Conservation (phyloP, 2,797 vertebrate species). For the Buceros bicornis region DNA sequence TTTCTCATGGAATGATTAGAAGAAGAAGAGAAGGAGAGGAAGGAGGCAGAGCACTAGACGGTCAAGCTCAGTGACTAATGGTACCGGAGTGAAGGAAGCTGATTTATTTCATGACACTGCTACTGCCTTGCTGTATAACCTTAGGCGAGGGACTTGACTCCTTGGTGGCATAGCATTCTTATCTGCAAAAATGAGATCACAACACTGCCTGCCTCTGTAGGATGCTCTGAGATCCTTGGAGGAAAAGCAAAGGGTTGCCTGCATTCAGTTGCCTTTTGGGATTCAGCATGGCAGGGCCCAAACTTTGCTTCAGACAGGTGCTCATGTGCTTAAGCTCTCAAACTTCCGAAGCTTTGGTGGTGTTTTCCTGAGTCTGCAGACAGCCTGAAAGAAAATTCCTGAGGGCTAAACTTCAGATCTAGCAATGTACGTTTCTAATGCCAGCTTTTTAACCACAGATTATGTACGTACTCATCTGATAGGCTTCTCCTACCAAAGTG, state of each 20-base stretch:
- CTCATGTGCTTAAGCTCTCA: not conserved
- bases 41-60: not conserved
- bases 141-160: not conserved
- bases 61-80: not conserved
- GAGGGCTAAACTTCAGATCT: not conserved
- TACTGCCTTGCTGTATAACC: not conserved
- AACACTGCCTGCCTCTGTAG: not conserved
- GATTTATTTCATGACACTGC: not conserved
- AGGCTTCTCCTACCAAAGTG: not conserved
- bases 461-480: not conserved
- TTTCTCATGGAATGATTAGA: constrained; percentile 9
- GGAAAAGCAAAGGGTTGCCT: not conserved
- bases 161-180: not conserved
- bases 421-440: not conserved
- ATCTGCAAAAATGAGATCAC: not conserved
- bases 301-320: not conserved
- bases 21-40: not conserved
- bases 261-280: not conserved
- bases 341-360: not conserved
- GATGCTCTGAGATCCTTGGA: not conserved
- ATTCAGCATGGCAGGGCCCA: not conserved
- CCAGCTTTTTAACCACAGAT: not conserved
- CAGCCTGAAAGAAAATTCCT: not conserved
- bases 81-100: not conserved
- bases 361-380: constrained; percentile 7